phyloP scores from a whole-genome alignment of 37 sponge, comb jelly and placozoan genomes.

The Mnemiopsis leidyi region DNA sequence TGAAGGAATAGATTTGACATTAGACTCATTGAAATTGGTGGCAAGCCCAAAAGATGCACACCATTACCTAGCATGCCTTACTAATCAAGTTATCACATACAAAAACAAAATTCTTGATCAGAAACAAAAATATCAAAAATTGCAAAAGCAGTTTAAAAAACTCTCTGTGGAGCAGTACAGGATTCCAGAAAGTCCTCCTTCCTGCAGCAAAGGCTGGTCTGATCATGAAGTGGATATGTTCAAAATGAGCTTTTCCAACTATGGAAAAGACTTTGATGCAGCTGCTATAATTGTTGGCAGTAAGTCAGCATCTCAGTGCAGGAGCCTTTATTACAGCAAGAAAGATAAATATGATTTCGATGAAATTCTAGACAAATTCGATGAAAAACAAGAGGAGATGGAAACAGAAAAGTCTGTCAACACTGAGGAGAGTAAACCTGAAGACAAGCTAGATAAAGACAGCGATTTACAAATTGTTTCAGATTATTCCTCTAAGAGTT shows the following conservation, averaged over 20 bases:
- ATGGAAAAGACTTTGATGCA: slow-evolving; percentile 61
- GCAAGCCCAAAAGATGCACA: slow-evolving; percentile 61
- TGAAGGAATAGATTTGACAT: slow-evolving; percentile 54
- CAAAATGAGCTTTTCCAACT: slow-evolving; percentile 6
- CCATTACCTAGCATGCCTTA: slow-evolving; percentile 29
- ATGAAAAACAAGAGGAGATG: background rate
- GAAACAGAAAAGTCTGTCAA: background rate
- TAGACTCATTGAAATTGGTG: slow-evolving; percentile 33
- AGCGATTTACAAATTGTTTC: background rate
- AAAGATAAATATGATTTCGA: slow-evolving; percentile 54
- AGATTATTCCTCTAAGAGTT: background rate
- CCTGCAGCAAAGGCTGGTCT: slow-evolving; percentile 25
- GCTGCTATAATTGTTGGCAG: slow-evolving; percentile 57
- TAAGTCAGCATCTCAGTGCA: slow-evolving; percentile 25
- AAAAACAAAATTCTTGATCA: slow-evolving; percentile 42
- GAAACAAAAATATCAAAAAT: background rate
- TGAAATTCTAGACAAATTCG: background rate
- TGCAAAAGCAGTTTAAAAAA: background rate
- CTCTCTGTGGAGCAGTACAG: slow-evolving; percentile 20
- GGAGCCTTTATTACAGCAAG: slow-evolving; percentile 37
- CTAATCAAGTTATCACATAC: slow-evolving; percentile 40
- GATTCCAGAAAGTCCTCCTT: background rate
- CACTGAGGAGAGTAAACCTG: background rate
- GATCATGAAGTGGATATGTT: slow-evolving; percentile 52
- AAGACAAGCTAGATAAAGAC: background rate